Evolutionary conservation across 2,797 vertebrate species (phyloP).

Genomic region (Chaunax sp.): DNA sequence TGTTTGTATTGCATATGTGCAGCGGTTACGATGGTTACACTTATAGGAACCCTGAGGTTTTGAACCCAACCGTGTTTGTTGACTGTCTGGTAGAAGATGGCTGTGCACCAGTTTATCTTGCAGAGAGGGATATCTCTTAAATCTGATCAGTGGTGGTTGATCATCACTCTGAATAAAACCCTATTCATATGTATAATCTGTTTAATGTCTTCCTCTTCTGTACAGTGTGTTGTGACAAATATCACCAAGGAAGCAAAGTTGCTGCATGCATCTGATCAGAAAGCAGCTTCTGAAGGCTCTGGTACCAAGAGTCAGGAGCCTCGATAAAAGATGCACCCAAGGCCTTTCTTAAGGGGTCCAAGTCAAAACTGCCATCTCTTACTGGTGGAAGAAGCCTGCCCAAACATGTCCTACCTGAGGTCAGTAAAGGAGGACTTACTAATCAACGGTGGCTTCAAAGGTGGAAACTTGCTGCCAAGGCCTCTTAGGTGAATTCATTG

Average conservation of each 20-base stretch:
- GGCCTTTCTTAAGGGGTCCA: constrained; percentile 74
- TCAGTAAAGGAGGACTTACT: constrained; percentile 77
- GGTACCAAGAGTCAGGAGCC: constrained; percentile 75
- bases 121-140: too few species aligned
- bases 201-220: too few species aligned
- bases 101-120: too few species aligned
- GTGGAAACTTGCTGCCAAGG: constrained; percentile 82
- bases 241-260: constrained; percentile 42
- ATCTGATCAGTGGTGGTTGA: too few species aligned
- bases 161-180: too few species aligned
- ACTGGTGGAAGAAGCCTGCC: constrained; percentile 87
- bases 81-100: too few species aligned
- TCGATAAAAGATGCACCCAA: constrained; percentile 73
- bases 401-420: constrained; percentile 80
- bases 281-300: constrained; percentile 78
- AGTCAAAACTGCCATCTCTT: constrained; percentile 78
- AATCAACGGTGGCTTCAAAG: constrained; percentile 85
- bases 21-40: too few species aligned
- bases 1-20: too few species aligned
- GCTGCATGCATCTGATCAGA: constrained; percentile 76
- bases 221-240: too few species aligned
- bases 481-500: constrained; percentile 40
- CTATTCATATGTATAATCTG: too few species aligned
- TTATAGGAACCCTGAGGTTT: too few species aligned
- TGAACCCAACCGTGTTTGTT: too few species aligned